Evolutionary conservation across 2,797 vertebrate species (phyloP).

Genomic region (Muscicapa comitata): DNA sequence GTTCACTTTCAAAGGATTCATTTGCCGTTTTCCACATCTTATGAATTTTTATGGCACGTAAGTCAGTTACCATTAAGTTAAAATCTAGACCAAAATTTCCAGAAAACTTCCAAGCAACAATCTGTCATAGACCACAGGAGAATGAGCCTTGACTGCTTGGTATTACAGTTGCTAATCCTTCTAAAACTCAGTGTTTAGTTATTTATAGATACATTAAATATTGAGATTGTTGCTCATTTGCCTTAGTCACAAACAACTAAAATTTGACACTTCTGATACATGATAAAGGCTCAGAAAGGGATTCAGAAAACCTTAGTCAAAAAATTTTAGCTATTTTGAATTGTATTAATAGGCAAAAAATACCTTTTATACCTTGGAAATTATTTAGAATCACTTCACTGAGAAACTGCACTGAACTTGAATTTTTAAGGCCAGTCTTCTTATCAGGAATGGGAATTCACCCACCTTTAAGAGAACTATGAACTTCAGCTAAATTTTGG

Average conservation of each 20-base stretch:
- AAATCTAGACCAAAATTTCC: constrained; percentile 7
- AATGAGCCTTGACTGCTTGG: not conserved
- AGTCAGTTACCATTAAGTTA: not conserved
- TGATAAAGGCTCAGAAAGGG: not conserved
- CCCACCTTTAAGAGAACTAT: not conserved
- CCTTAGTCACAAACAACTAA: not conserved
- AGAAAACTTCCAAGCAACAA: not conserved
- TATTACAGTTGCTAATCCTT: not conserved
- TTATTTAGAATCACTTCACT: not conserved
- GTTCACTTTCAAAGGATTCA: constrained; percentile 47
- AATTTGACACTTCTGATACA: not conserved
- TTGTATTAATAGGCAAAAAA: not conserved
- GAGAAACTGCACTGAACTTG: not conserved
- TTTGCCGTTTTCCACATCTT: constrained; percentile 6
- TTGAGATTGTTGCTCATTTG: not conserved
- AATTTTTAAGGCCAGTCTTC: not conserved
- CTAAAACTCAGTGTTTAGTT: not conserved
- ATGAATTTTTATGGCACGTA: not conserved
- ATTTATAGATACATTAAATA: not conserved
- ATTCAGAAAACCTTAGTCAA: not conserved
- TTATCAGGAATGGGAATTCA: not conserved
- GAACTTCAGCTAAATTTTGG: not conserved
- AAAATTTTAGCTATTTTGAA: not conserved
- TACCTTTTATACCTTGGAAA: not conserved
- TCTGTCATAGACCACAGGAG: not conserved